Conservation (phyloP, 2,113 vertebrate genomes). For the Lasiurus borealis region DNA sequence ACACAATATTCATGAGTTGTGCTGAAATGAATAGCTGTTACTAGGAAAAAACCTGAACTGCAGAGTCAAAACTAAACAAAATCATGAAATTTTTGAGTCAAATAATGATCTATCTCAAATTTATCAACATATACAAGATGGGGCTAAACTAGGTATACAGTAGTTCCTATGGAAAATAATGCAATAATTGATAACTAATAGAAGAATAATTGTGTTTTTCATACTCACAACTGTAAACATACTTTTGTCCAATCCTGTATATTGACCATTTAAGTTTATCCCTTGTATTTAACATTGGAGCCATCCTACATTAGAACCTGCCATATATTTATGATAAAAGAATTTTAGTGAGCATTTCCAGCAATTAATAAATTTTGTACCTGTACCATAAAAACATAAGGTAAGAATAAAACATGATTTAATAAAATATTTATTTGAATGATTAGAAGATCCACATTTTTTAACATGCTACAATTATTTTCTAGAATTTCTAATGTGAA, state of each 20-base stretch:
- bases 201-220: neutral
- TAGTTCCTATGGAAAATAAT: neutral
- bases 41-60: neutral
- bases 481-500: constrained; percentile 68
- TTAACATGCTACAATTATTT: constrained; percentile 73
- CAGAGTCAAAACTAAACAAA: neutral
- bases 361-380: neutral
- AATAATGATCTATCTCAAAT: neutral
- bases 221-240: neutral
- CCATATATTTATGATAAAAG: neutral
- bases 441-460: constrained; percentile 53
- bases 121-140: neutral
- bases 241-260: neutral
- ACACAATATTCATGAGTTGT: neutral
- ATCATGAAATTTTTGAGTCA: neutral
- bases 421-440: constrained; percentile 46
- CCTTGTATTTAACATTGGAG: neutral
- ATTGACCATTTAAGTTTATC: neutral
- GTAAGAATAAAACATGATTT: constrained; percentile 16
- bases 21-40: neutral
- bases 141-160: neutral
- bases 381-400: neutral
- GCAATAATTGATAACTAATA: neutral
- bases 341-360: neutral
- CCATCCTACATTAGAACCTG: neutral